Conservation (phyloP, 2,888 invertebrate genomes). For the Hemaris fuciformis region DNA sequence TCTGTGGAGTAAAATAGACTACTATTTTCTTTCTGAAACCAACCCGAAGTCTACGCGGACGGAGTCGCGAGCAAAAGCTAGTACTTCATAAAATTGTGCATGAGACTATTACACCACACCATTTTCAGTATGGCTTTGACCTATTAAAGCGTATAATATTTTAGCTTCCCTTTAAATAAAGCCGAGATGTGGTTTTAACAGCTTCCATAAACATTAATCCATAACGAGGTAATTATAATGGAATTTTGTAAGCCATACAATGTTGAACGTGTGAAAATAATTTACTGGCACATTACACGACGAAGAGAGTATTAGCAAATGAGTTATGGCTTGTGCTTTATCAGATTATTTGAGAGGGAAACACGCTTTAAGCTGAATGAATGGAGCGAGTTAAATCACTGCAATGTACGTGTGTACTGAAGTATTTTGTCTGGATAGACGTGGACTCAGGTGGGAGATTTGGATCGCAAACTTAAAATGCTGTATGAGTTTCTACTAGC, state of each 20-base stretch:
- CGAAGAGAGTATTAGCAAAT: conserved; percentile 25
- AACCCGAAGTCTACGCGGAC: too few species aligned
- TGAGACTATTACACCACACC: not conserved
- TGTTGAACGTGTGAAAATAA: conserved; percentile 32
- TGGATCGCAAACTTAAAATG: not conserved
- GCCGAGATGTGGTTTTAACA: conserved; percentile 13
- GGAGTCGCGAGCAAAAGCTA: too few species aligned
- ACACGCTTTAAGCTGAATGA: not conserved
- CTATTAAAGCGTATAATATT: not conserved
- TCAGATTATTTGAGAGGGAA: conserved; percentile 18
- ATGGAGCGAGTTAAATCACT: not conserved
- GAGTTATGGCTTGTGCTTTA: conserved; percentile 25
- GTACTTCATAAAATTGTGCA: not conserved
- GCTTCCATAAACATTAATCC: conserved; percentile 36
- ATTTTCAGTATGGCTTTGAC: not conserved
- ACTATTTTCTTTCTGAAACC: too few species aligned
- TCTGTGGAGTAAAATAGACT: too few species aligned
- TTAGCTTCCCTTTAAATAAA: not conserved
- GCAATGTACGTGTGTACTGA: not conserved
- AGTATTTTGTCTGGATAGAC: not conserved
- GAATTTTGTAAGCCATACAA: conserved; percentile 33
- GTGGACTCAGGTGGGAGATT: not conserved
- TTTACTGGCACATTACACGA: conserved; percentile 32
- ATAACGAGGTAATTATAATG: conserved; percentile 41
- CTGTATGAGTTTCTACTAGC: too few species aligned